phyloP scores from a whole-genome alignment of 1,140 invertebrate genomes.

The Coelopa frigida region DNA sequence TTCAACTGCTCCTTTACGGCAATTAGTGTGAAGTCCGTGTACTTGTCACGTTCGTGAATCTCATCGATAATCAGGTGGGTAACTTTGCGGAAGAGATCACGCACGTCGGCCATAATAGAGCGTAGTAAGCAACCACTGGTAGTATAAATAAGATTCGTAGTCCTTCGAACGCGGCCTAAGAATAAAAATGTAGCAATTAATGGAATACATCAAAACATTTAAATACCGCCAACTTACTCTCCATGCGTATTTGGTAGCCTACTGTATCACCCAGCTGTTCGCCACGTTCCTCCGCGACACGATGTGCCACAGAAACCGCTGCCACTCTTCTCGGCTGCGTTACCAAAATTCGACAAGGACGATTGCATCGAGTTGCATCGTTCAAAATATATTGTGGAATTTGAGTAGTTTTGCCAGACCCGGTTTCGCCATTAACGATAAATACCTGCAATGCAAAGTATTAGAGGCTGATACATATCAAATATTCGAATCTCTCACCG shows the following conservation, averaged over 20 bases:
- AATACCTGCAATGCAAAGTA: conserved; percentile 32
- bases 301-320: conserved; percentile 75
- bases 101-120: conserved; percentile 40
- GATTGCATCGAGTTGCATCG: conserved; percentile 55
- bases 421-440: conserved; percentile 73
- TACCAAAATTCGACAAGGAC: conserved; percentile 79
- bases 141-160: conserved; percentile 30
- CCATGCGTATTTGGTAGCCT: conserved; percentile 90
- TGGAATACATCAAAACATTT: background rate
- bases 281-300: conserved; percentile 76
- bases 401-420: conserved; percentile 88
- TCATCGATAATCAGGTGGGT: conserved; percentile 91
- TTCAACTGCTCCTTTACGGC: conserved; percentile 69
- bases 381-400: conserved; percentile 87
- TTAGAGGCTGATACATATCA: too few species aligned
- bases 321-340: conserved; percentile 89
- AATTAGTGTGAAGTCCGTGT: conserved; percentile 87
- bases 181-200: conserved; percentile 48
- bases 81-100: conserved; percentile 46
- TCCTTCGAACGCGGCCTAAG: conserved; percentile 49
- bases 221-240: conserved; percentile 44
- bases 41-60: conserved; percentile 88
- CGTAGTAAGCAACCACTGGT: conserved; percentile 39
- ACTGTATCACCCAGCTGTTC: conserved; percentile 81
- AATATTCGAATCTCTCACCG: too few species aligned